phyloP scores from a whole-genome alignment of 1,140 invertebrate species.

The Colletes gigas region DNA sequence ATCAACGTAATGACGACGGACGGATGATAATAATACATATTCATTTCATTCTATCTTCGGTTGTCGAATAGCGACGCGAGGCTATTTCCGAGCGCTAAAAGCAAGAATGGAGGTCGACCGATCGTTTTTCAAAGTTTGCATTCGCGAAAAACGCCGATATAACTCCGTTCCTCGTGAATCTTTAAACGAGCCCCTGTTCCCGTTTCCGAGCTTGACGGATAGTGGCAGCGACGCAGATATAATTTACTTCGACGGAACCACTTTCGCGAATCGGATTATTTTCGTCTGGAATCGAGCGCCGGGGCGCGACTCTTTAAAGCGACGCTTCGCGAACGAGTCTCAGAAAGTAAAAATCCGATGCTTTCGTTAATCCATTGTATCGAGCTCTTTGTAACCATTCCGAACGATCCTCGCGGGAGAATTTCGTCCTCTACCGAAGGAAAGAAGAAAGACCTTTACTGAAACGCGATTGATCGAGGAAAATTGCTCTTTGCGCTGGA shows the following conservation, averaged over 20 bases:
- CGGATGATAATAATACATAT: slow-evolving; percentile 18
- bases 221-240: neutral
- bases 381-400: too few relatives aligned
- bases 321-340: neutral
- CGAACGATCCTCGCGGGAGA: too few relatives aligned
- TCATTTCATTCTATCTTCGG: slow-evolving; percentile 1
- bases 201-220: neutral
- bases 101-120: slow-evolving; percentile 1
- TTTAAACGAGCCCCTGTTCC: slow-evolving; percentile 6
- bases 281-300: neutral
- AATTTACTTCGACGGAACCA: neutral
- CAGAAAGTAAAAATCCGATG: too few relatives aligned
- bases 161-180: slow-evolving; percentile 11
- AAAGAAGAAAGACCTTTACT: too few relatives aligned
- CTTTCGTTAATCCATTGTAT: too few relatives aligned
- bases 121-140: slow-evolving; percentile 16
- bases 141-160: neutral
- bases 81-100: neutral
- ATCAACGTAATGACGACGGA: slow-evolving; percentile 12
- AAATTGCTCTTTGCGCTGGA: neutral
- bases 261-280: neutral
- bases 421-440: too few relatives aligned
- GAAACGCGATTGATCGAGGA: neutral
- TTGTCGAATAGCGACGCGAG: neutral
- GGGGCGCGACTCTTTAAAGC: neutral